Conservation (phyloP, 2,113 vertebrate species). For the Onychostruthus taczanowskii region DNA sequence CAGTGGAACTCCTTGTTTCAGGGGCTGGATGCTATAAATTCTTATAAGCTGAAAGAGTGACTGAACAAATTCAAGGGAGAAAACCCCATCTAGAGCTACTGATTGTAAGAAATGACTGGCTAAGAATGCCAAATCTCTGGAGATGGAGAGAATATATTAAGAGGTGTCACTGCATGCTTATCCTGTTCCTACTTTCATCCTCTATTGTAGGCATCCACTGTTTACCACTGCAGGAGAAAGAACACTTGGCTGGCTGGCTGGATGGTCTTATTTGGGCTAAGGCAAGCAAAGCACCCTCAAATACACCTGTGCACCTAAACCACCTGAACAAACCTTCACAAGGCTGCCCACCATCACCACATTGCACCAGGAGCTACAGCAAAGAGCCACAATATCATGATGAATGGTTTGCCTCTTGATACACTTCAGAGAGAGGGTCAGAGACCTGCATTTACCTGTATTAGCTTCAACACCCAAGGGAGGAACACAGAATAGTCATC, state of each 20-base stretch:
- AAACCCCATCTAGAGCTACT: neutral
- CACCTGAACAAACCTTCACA: neutral
- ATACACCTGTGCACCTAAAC: neutral
- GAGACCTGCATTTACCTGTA: neutral
- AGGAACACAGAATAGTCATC: rapidly evolving
- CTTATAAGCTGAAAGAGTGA: neutral
- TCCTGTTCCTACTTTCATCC: neutral
- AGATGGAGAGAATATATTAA: neutral
- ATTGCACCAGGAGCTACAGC: neutral
- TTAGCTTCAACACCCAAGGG: neutral
- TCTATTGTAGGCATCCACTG: neutral
- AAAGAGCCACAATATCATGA: neutral
- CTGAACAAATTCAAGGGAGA: neutral
- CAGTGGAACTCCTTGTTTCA: neutral
- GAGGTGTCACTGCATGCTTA: neutral
- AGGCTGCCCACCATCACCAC: neutral
- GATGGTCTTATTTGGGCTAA: neutral
- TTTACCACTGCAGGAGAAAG: neutral
- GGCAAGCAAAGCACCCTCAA: neutral
- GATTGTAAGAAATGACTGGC: neutral
- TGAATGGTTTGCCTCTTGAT: neutral
- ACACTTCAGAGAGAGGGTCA: neutral
- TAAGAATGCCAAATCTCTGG: neutral
- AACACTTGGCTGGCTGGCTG: neutral
- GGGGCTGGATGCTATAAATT: neutral